Base-by-base conservation (phyloP, 2,888 invertebrate genomes). In the Epistrophe eligans region DNA sequence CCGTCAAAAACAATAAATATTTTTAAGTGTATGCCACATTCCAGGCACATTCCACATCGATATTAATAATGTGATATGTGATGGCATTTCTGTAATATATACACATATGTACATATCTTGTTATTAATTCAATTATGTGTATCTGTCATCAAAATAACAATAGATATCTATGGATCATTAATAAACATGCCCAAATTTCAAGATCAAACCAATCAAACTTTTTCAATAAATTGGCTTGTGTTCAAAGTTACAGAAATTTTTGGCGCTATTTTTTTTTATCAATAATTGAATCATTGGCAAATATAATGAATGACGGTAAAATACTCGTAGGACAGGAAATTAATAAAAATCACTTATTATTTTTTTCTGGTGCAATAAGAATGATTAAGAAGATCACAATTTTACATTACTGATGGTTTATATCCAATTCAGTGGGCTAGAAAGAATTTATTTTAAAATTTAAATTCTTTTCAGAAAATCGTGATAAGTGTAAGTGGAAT, bases 201-300 rank as follows among this genome's bases (percentile, higher is more conserved):
- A 77, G 82, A 66, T 71, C 77, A 72, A 72, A 76, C 38, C 24
- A 62, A 62, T 74, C 76, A 48, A 48, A 58, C 60, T 60, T 32
- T 32, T 57, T 57, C 4, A 40, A 38, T 7, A 52, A 52, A 52
- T 77, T 62, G 80, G 76, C 76, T 62, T 45, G 62, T 55, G 45
- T 40, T 81, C 24, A 24, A 24, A 43, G 8, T 43, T 28, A n/a
- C n/a, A 43, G 15, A 6, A 43, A 45, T 24, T 28, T 43, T 38
- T 60, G 60, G 19, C 60, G 60, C 60, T 24, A 40, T 19, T 60
- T 60, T 15, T 24, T 2, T 24, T 24, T 24, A 2, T 24, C 3
- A 24, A 24, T 24, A 38, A 38, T 60, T 38, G 9, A 58, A 58
- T 24, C 24, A 24, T 58, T 62, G 1, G 38, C 4, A 13, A 15